phyloP scores from a whole-genome alignment of 2,888 invertebrate species.

The Cosmorhoe ocellata region DNA sequence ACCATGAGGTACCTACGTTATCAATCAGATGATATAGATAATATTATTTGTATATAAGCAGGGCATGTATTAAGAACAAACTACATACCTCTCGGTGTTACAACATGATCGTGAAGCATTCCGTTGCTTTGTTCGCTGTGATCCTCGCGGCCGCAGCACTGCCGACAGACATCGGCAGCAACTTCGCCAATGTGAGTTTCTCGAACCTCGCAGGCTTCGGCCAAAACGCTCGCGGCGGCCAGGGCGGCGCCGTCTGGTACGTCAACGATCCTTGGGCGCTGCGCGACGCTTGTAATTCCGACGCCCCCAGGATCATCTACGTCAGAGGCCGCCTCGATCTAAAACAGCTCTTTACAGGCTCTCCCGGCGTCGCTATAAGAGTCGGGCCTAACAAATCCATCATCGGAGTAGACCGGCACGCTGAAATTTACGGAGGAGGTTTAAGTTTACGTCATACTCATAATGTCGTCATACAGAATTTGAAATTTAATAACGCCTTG shows the following conservation, averaged over 20 bases:
- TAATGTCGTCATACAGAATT: constrained; percentile 16
- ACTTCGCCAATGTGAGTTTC: neutral
- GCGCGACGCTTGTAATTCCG: constrained; percentile 9
- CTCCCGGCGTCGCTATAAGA: constrained; percentile 17
- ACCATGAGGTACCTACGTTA: too few relatives aligned
- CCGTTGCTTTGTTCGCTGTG: neutral
- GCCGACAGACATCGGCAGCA: neutral
- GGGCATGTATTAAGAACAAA: neutral
- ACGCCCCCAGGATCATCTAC: constrained; percentile 11
- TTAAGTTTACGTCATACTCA: neutral
- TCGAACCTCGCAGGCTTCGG: constrained; percentile 9
- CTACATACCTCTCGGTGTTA: too few relatives aligned
- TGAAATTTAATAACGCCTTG: constrained; percentile 17
- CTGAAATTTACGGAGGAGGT: constrained; percentile 23
- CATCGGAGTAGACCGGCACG: constrained; percentile 12
- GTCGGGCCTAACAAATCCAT: constrained; percentile 17
- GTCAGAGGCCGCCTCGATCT: constrained; percentile 17
- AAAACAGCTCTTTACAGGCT: constrained; percentile 7
- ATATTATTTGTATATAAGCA: neutral
- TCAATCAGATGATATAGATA: too few relatives aligned
- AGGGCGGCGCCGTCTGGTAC: constrained; percentile 18
- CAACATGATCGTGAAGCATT: neutral
- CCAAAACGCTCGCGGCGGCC: constrained; percentile 13
- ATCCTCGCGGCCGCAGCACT: neutral
- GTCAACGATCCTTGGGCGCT: constrained; percentile 25